Conservation (phyloP, 2,113 vertebrate species). For the Mesocricetus auratus region DNA sequence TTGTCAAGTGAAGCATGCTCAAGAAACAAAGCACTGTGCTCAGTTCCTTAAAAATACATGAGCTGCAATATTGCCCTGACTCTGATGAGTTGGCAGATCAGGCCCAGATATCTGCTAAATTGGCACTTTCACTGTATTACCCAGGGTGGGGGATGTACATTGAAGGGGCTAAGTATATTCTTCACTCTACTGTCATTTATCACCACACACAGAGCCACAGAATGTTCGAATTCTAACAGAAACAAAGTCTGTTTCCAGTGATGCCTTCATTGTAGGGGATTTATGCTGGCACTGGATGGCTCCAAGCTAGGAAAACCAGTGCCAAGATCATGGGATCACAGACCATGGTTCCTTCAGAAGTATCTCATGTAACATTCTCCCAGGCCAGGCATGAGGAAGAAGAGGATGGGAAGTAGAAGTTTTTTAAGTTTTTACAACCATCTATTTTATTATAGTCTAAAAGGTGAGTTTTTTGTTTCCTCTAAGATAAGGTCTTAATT, state of each 20-base stretch:
- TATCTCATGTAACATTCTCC: not conserved
- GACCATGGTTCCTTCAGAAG: not conserved
- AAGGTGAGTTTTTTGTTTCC: not conserved
- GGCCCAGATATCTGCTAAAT: conserved; percentile 12
- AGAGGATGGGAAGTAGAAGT: not conserved
- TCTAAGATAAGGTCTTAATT: not conserved
- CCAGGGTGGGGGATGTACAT: not conserved
- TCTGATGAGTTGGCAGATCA: conserved; percentile 37
- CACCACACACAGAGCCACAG: not conserved
- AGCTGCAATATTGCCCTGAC: not conserved
- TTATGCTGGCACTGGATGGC: not conserved
- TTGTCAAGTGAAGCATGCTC: conserved; percentile 11
- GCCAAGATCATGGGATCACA: not conserved
- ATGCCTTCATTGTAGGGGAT: not conserved
- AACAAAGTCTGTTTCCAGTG: not conserved
- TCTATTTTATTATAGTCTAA: not conserved
- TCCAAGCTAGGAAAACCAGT: not conserved
- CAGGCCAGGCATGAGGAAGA: not conserved
- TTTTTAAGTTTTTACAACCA: not conserved
- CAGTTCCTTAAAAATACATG: conserved; percentile 66
- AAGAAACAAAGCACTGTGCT: conserved; percentile 4
- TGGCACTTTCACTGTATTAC: not conserved
- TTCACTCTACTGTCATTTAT: not conserved
- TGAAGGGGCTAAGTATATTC: no score
- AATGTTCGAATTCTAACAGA: not conserved